Evolutionary conservation across 1,140 invertebrate species (phyloP).

Genomic region (Drosophila orosa): DNA sequence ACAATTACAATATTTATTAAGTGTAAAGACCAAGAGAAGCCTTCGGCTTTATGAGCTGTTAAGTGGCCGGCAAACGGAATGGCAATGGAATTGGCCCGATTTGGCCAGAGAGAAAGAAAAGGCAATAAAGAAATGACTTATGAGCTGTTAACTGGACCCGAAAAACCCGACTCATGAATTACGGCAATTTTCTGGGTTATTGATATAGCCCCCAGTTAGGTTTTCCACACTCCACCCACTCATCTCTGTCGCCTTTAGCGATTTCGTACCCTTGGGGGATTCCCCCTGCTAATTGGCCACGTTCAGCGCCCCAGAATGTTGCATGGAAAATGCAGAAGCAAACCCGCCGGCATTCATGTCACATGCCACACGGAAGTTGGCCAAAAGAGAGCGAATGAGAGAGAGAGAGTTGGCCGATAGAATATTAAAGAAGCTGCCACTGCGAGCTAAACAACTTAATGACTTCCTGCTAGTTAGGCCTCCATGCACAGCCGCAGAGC

Average conservation of each 20-base stretch:
- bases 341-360: conserved; percentile 33
- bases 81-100: conserved; percentile 5
- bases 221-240: neutral
- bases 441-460: conserved; percentile 76
- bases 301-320: conserved; percentile 4
- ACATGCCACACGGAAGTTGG: conserved; percentile 38
- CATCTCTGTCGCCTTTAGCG: neutral
- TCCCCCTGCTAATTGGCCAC: conserved; percentile 37
- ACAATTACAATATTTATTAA: conserved; percentile 68
- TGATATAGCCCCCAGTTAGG: conserved; percentile 19
- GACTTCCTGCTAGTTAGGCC: conserved; percentile 79
- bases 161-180: conserved; percentile 30
- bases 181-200: conserved; percentile 38
- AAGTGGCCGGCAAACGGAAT: conserved; percentile 26
- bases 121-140: conserved; percentile 55
- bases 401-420: conserved; percentile 1
- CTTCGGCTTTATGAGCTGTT: conserved; percentile 53
- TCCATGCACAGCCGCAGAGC: conserved; percentile 42
- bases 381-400: conserved; percentile 2
- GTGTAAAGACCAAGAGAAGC: conserved; percentile 37
- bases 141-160: conserved; percentile 61
- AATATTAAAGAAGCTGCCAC: conserved; percentile 44
- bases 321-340: conserved; percentile 32
- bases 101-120: conserved; percentile 8
- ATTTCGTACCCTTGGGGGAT: neutral